Conservation (phyloP, 2,888 invertebrate genomes). For the Brachycybe producta region DNA sequence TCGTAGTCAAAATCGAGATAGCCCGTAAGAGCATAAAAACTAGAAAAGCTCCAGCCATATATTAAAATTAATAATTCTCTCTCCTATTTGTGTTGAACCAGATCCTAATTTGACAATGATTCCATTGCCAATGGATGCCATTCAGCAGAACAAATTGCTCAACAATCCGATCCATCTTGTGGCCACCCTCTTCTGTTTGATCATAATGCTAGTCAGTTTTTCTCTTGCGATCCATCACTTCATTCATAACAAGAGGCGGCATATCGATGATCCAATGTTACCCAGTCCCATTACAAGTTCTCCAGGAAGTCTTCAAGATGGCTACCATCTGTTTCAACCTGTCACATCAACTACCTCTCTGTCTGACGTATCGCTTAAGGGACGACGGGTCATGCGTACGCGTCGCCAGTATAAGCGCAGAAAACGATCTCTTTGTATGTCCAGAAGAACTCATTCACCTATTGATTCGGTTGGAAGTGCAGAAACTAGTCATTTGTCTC, state of each 20-base stretch:
- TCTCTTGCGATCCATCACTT: conserved; percentile 9
- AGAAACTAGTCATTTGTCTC: conserved; percentile 7
- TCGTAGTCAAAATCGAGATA: conserved; percentile 3
- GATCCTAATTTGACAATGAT: conserved; percentile 5
- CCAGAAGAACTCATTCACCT: conserved; percentile 2
- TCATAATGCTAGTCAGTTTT: conserved; percentile 8
- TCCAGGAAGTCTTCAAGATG: conserved; percentile 9
- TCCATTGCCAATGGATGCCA: conserved; percentile 1
- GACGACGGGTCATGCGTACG: neutral
- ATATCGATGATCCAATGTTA: neutral
- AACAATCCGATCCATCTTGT: conserved; percentile 8
- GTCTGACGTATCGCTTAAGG: conserved; percentile 14
- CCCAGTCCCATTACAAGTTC: neutral
- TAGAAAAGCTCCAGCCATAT: neutral
- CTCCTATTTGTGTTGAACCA: too few species aligned
- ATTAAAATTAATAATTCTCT: neutral
- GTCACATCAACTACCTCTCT: conserved; percentile 17
- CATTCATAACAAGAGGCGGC: neutral
- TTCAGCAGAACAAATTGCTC: neutral
- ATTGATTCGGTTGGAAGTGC: conserved; percentile 14
- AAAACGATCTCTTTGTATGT: neutral
- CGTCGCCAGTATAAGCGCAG: neutral
- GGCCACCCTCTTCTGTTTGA: conserved; percentile 1
- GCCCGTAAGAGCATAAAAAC: neutral
- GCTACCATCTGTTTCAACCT: conserved; percentile 12